These are phyloP conservation scores for Pseudopleuronectes americanus DNA, from an alignment of 2,797 vertebrate species.

Conservation along the genomic window DNA sequence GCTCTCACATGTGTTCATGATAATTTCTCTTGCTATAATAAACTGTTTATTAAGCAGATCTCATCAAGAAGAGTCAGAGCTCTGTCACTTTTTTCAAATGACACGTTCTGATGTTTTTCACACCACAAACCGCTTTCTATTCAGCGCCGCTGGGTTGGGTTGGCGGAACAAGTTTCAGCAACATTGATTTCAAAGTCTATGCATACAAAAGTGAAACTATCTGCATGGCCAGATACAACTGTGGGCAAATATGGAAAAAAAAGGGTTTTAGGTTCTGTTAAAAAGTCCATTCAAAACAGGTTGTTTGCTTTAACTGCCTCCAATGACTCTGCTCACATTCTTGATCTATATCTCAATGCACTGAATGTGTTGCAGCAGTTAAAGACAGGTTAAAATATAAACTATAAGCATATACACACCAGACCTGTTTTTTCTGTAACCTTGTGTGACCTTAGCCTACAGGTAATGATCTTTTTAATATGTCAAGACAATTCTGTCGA, in stretches of 20 bases:
- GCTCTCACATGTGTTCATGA: not conserved
- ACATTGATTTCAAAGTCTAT: constrained; percentile 36
- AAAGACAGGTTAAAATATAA: too few species aligned
- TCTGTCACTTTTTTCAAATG: constrained; percentile 14
- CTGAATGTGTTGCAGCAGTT: too few species aligned
- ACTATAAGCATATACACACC: too few species aligned
- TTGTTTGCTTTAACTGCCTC: too few species aligned
- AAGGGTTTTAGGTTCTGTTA: not conserved
- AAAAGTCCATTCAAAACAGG: not conserved
- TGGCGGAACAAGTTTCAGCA: constrained; percentile 35
- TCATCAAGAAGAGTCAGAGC: not conserved
- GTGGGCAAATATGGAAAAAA: not conserved
- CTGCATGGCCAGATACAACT: not conserved
- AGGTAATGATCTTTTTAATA: too few species aligned
- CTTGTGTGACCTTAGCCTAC: too few species aligned
- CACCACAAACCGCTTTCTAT: constrained; percentile 30
- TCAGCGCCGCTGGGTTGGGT: constrained; percentile 30
- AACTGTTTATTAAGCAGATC: too few species aligned
- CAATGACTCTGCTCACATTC: too few species aligned
- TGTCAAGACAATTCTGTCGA: too few species aligned
- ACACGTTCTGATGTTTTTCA: constrained; percentile 10
- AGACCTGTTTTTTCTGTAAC: too few species aligned
- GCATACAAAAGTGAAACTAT: constrained; percentile 42
- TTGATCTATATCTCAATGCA: too few species aligned
- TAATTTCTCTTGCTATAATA: not conserved